A percentile compares a stretch with the other conserved stretches of the same genome.
Conservation (phyloP, 2,888 invertebrate species). For the Patella ulyssiponensis region DNA sequence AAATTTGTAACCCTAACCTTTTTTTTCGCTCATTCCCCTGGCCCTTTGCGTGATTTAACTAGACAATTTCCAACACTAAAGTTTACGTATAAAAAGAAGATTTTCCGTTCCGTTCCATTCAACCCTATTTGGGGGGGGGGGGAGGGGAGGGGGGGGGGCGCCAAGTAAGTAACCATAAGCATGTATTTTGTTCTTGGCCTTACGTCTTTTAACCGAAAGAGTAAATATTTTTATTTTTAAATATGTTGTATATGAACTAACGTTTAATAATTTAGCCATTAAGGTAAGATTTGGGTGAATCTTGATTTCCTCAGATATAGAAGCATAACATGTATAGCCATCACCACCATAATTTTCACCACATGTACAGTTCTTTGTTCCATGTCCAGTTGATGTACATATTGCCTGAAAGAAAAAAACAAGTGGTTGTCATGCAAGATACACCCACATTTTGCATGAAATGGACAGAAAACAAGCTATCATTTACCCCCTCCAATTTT, state of each 20-base stretch:
- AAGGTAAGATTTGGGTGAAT: conserved; percentile 43
- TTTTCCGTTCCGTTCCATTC: too few relatives aligned
- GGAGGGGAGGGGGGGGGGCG: not conserved
- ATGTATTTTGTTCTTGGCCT: not conserved
- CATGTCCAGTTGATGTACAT: conserved; percentile 51
- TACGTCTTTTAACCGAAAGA: not conserved
- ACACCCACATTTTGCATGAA: too few relatives aligned
- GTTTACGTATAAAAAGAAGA: too few relatives aligned
- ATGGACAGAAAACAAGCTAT: too few relatives aligned
- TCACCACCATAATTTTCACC: conserved; percentile 49
- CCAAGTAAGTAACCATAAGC: not conserved
- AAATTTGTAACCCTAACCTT: too few relatives aligned
- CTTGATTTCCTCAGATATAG: conserved; percentile 45
- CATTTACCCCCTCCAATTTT: too few relatives aligned
- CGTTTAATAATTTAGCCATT: conserved; percentile 42
- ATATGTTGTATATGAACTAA: conserved; percentile 18
- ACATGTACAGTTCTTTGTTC: conserved; percentile 60
- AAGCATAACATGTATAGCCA: conserved; percentile 53
- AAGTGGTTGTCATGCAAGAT: too few relatives aligned
- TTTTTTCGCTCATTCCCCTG: too few relatives aligned
- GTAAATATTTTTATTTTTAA: not conserved
- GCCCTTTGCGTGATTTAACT: too few relatives aligned
- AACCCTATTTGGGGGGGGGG: not conserved
- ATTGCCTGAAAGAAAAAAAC: conserved; percentile 44
- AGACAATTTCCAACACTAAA: too few relatives aligned